These are phyloP conservation scores for Numida meleagris DNA, from an alignment of 2,113 vertebrate genomes.

Conservation along the genomic window DNA sequence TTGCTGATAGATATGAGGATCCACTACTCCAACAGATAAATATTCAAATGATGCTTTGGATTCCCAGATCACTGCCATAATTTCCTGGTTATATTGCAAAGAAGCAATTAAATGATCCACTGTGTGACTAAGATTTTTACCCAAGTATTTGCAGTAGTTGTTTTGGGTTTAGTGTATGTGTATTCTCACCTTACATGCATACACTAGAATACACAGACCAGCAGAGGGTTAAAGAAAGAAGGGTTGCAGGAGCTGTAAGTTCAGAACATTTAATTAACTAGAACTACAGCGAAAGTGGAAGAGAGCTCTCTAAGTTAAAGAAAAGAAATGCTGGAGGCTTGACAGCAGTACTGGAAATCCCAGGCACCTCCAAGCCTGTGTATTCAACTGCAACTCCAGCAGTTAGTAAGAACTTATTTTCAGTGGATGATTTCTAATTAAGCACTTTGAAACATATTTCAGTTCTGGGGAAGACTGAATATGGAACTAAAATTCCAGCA, in stretches of 20 bases:
- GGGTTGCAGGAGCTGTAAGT: background rate
- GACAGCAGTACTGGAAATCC: constrained; percentile 7
- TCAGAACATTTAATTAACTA: background rate
- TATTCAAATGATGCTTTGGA: background rate
- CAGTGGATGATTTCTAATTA: background rate
- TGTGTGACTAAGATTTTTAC: background rate
- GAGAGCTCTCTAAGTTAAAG: background rate
- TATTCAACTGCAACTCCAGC: background rate
- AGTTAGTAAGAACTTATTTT: background rate
- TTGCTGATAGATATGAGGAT: background rate
- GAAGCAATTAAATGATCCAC: background rate
- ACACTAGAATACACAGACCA: background rate
- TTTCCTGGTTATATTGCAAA: background rate
- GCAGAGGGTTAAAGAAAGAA: background rate
- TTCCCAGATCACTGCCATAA: background rate
- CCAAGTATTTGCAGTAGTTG: background rate
- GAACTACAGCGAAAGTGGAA: background rate
- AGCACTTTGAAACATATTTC: background rate
- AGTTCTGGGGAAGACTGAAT: background rate
- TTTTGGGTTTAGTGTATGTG: background rate
- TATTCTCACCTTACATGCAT: background rate
- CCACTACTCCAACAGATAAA: background rate
- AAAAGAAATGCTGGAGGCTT: background rate
- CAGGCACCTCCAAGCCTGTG: background rate
- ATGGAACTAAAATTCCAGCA: background rate